Base-by-base conservation (phyloP, 2,797 vertebrate genomes). In the Adrianichthys oophorus region DNA sequence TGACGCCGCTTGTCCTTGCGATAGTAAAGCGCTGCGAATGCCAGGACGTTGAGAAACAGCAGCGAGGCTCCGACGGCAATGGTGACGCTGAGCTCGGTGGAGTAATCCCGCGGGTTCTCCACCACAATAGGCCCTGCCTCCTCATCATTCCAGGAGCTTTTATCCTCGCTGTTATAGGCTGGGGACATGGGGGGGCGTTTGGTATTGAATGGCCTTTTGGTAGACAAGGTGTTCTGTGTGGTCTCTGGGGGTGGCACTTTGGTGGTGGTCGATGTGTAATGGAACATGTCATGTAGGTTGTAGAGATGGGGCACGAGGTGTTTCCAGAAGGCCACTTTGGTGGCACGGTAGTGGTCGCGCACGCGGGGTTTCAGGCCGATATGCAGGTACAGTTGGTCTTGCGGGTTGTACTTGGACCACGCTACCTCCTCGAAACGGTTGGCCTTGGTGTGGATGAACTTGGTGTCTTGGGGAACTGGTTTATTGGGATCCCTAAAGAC, bases 251-350 rank as follows among this genome's bases (percentile, higher is more conserved):
- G 96, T 0, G 97, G 96, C 89, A 98, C 98, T 92, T 98, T 98
- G 85, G 98, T 99, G 82, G 98, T 99, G 65, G 95, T 96, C 69
- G 96, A 98, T 13, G 97, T 98, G 87, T 99, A 99, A 77, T 99
- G 96, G 91, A 99, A 99, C 96, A 98, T 99, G 67, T 98, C 98
- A 0, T 99, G 96, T 54, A 99, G 93, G 88, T 99, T 99, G 87
- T 99, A 98, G 37, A 99, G 92, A 76, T 99, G 97, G 13, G 98
- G 98, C 55, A 99, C 98, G 72, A 99, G 89, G 85, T 99, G 97
- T 87, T 98, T 98, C 98, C 98, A 99, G 87, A 99, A 99, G 65
- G 98, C 98, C 85, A 99, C 97, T 76, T 99, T 99, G 46, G 98
- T 99, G 80, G 98, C 98, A 5, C 98, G 94, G 87, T 99, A 99